phyloP scores from a whole-genome alignment of 2,113 vertebrate genomes.

The Pelecanoides urinatrix region DNA sequence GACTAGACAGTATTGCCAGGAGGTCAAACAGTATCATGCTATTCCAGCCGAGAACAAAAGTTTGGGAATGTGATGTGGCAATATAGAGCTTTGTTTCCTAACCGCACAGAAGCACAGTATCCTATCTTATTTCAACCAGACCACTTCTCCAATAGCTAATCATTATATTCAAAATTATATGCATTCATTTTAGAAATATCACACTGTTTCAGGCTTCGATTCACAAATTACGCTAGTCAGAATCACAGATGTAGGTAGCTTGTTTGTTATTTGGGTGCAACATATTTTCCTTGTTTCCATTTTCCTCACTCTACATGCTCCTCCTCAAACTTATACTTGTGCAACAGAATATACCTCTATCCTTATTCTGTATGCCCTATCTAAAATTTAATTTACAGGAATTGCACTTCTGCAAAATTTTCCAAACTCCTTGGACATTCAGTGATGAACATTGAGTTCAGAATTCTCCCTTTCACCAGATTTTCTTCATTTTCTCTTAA shows the following conservation, averaged over 20 bases:
- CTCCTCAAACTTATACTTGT: background rate
- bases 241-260: background rate
- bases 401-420: background rate
- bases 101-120: background rate
- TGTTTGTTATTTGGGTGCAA: background rate
- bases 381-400: background rate
- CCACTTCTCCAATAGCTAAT: background rate
- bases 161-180: background rate
- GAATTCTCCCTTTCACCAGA: background rate
- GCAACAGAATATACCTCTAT: background rate
- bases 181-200: conserved; percentile 3
- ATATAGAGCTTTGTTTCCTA: background rate
- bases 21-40: conserved; percentile 26
- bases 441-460: background rate
- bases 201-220: background rate
- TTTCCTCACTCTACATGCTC: background rate
- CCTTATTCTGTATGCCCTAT: background rate
- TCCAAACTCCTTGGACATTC: background rate
- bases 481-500: background rate
- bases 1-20: background rate
- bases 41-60: conserved; percentile 34
- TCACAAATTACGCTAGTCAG: background rate
- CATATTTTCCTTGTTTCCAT: background rate
- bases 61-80: background rate
- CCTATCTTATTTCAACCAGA: conserved; percentile 1